Conservation (phyloP, 2,888 invertebrate species). For the Andrena dorsata region DNA sequence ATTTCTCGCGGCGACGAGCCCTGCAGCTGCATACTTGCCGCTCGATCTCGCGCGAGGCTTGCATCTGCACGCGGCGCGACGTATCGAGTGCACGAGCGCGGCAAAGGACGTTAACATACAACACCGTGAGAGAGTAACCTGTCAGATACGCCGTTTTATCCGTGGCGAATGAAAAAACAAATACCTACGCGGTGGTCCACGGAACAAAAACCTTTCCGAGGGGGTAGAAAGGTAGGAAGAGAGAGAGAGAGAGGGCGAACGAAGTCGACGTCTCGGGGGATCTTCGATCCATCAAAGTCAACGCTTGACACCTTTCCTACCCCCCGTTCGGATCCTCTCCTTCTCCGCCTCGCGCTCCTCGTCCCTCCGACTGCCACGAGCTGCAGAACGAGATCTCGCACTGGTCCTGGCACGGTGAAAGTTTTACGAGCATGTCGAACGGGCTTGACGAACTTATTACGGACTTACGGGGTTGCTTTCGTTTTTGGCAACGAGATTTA, state of each 20-base stretch:
- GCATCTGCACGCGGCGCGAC: slow-evolving; percentile 47
- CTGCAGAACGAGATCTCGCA: neutral
- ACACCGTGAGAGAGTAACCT: slow-evolving; percentile 82
- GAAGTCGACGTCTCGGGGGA: slow-evolving; percentile 71
- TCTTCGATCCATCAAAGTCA: slow-evolving; percentile 84
- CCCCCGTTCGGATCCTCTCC: slow-evolving; percentile 48
- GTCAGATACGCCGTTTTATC: slow-evolving; percentile 78
- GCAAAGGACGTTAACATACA: slow-evolving; percentile 50
- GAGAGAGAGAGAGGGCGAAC: neutral
- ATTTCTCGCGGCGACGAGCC: slow-evolving; percentile 36
- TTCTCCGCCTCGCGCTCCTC: slow-evolving; percentile 43
- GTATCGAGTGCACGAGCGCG: slow-evolving; percentile 47
- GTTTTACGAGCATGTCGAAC: slow-evolving; percentile 84
- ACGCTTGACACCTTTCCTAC: slow-evolving; percentile 68
- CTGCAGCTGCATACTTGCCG: slow-evolving; percentile 66
- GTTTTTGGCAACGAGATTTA: neutral
- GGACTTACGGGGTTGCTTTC: slow-evolving; percentile 15
- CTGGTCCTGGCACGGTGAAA: slow-evolving; percentile 67
- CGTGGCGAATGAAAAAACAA: slow-evolving; percentile 81
- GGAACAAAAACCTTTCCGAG: slow-evolving; percentile 40
- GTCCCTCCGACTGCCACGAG: neutral
- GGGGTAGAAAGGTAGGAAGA: slow-evolving; percentile 43
- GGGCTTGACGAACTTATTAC: slow-evolving; percentile 82
- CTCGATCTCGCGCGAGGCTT: slow-evolving; percentile 53
- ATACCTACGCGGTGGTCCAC: slow-evolving; percentile 67